Conservation (phyloP, 2,888 invertebrate species). For the Deilephila porcellus region DNA sequence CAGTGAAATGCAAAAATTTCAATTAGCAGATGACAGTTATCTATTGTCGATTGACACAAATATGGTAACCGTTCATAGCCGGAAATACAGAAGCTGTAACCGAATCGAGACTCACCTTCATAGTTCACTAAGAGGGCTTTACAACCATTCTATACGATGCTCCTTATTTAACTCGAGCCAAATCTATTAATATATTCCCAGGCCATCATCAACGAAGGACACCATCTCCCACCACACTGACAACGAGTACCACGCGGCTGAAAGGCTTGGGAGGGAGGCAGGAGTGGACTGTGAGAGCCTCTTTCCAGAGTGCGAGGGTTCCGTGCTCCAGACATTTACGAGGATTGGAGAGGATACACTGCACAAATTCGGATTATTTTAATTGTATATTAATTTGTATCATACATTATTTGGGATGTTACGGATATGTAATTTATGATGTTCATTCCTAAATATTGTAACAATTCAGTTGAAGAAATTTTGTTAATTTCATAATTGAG, state of each 20-base stretch:
- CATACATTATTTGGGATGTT: not conserved
- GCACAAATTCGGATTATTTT: slow-evolving; percentile 72
- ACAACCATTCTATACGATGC: too few species aligned
- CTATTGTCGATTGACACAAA: too few species aligned
- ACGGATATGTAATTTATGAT: not conserved
- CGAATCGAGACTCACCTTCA: too few species aligned
- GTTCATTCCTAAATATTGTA: too few species aligned
- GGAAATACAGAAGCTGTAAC: too few species aligned
- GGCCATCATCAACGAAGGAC: slow-evolving; percentile 89
- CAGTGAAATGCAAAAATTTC: too few species aligned
- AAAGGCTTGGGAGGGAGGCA: slow-evolving; percentile 85
- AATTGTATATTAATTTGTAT: not conserved
- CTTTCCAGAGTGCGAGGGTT: slow-evolving; percentile 87
- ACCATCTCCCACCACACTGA: slow-evolving; percentile 86
- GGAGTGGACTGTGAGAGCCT: slow-evolving; percentile 82
- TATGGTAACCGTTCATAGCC: too few species aligned
- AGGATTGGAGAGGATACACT: slow-evolving; percentile 76
- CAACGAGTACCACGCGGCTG: slow-evolving; percentile 90
- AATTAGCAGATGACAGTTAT: too few species aligned
- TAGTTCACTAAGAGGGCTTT: too few species aligned
- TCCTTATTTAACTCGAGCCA: too few species aligned
- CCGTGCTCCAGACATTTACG: slow-evolving; percentile 85
- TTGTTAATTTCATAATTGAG: too few species aligned
- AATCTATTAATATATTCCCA: slow-evolving; percentile 49
- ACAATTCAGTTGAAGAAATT: too few species aligned